A percentile compares a stretch with the other conserved stretches of the same genome.
Evolutionary conservation across 2,797 vertebrate species (phyloP).

Genomic region (Chiloscyllium punctatum): DNA sequence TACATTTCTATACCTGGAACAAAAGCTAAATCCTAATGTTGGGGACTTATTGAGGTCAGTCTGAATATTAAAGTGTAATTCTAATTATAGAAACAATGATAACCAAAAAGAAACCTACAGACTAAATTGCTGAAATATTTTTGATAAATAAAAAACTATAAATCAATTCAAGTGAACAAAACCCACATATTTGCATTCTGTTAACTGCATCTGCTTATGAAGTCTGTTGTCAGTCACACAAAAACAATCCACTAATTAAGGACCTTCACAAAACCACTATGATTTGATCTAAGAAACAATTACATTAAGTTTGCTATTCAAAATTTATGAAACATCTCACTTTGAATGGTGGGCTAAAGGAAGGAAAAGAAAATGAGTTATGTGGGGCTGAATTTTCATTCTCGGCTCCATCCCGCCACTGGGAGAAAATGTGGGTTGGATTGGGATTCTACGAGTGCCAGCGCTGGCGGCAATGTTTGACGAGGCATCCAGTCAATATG

Average conservation of each 20-base stretch:
- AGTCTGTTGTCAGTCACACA: not conserved
- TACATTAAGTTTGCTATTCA: not conserved
- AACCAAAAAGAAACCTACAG: not conserved
- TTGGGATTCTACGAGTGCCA: no score
- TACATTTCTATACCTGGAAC: not conserved
- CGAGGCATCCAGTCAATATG: no score
- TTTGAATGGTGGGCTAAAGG: not conserved
- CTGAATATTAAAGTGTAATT: not conserved
- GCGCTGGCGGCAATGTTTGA: no score
- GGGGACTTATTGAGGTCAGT: not conserved
- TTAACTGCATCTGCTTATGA: not conserved
- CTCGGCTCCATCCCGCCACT: no score
- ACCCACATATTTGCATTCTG: not conserved
- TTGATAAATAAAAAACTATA: not conserved
- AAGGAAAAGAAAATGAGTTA: not conserved
- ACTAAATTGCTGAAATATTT: slow-evolving; percentile 5
- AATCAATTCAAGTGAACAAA: not conserved
- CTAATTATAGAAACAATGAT: not conserved
- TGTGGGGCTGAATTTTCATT: no score
- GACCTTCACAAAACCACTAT: not conserved
- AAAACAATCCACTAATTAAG: not conserved
- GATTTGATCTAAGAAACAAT: not conserved
- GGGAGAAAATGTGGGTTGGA: no score
- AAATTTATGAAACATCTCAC: not conserved
- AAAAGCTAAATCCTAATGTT: not conserved